phyloP scores from a whole-genome alignment of 2,888 invertebrate species.

The Drosophila testacea region DNA sequence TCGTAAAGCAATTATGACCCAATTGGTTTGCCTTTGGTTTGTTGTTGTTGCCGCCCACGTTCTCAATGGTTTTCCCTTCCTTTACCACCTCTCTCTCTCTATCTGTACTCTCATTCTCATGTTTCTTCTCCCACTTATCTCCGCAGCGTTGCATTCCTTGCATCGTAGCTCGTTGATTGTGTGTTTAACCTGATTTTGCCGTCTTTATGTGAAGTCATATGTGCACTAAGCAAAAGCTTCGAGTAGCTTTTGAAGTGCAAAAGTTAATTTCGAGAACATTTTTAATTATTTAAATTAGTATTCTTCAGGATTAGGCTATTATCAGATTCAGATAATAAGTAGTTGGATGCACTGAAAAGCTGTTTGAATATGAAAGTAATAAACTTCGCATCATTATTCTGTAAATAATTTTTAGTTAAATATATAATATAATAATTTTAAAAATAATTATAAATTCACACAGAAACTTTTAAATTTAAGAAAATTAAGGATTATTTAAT shows the following conservation, averaged over 20 bases:
- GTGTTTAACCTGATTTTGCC: constrained; percentile 74
- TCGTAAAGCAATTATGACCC: constrained; percentile 79
- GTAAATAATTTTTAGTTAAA: too few species aligned
- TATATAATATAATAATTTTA: too few species aligned
- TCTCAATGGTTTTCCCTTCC: neutral
- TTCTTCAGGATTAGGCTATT: too few species aligned
- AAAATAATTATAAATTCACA: too few species aligned
- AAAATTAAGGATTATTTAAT: too few species aligned
- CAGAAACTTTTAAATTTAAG: too few species aligned
- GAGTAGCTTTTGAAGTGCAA: neutral
- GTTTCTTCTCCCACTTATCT: neutral
- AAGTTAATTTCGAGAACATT: neutral
- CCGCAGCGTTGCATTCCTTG: neutral
- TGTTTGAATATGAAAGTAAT: too few species aligned
- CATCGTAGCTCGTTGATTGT: constrained; percentile 43
- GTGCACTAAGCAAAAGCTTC: constrained; percentile 36
- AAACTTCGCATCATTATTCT: too few species aligned
- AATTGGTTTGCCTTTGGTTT: constrained; percentile 75
- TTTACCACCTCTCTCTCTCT: neutral
- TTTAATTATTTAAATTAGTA: too few species aligned
- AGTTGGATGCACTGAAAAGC: too few species aligned
- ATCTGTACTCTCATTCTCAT: neutral
- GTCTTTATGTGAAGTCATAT: constrained; percentile 38
- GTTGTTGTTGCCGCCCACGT: constrained; percentile 8
- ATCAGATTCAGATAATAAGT: too few species aligned